Percentiles rank a stretch among this genome's conserved stretches.
Evolutionary conservation across 1,140 invertebrate species (phyloP).

Genomic region (Acyrthosiphon pisum): DNA sequence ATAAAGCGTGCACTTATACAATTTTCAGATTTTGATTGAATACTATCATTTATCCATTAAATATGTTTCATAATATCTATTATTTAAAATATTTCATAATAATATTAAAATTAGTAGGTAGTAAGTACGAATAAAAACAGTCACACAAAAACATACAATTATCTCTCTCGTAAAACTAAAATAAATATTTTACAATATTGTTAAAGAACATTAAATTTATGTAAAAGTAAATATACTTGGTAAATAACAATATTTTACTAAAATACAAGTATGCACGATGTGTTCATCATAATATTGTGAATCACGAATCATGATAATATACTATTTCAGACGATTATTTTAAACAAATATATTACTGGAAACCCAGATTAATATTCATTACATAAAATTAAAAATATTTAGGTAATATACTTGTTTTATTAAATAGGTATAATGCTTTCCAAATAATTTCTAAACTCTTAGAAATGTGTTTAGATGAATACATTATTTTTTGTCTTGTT

Average conservation of each 20-base stretch:
- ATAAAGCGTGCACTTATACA: constrained; percentile 8
- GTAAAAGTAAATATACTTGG: not conserved
- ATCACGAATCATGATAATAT: not conserved
- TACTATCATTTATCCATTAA: constrained; percentile 8
- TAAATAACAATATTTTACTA: not conserved
- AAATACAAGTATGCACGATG: not conserved
- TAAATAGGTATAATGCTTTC: not conserved
- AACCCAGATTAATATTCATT: not conserved
- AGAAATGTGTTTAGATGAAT: not conserved
- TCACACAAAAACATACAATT: constrained; percentile 31
- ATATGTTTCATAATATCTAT: not conserved
- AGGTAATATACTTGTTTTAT: not conserved
- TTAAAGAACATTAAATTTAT: constrained; percentile 15
- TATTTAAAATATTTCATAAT: not conserved
- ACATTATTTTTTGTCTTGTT: not conserved
- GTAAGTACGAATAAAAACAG: constrained; percentile 17
- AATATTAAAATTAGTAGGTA: not conserved
- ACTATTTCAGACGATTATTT: not conserved
- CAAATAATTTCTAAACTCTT: not conserved
- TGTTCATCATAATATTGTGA: not conserved
- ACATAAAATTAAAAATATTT: constrained; percentile 15
- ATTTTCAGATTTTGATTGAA: constrained; percentile 20
- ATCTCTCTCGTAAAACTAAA: constrained; percentile 30
- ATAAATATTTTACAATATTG: not conserved
- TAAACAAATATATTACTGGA: not conserved